These are phyloP conservation scores for Galemys pyrenaicus DNA, from an alignment of 2,113 vertebrate genomes.

Conservation along the genomic window DNA sequence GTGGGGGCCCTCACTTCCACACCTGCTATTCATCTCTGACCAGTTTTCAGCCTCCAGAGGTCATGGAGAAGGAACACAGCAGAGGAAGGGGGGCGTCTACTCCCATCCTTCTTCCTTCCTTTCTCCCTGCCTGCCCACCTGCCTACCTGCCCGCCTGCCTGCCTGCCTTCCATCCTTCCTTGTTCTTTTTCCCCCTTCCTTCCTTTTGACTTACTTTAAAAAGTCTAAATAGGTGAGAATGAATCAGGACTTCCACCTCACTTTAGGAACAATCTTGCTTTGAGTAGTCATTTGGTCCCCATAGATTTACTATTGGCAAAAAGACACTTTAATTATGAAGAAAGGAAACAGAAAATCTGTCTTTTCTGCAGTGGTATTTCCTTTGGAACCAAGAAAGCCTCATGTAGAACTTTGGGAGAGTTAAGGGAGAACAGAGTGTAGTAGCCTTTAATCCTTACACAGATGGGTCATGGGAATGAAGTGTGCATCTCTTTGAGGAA, in stretches of 20 bases:
- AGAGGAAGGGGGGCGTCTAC: no score
- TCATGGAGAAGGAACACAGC: neutral
- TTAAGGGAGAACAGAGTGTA: neutral
- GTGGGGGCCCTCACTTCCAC: neutral
- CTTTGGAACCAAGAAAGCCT: neutral
- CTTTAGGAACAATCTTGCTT: neutral
- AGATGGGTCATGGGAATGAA: neutral
- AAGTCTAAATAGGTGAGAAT: conserved; percentile 20
- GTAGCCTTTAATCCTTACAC: neutral
- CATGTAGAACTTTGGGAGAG: neutral
- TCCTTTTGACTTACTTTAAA: neutral
- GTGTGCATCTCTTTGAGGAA: neutral
- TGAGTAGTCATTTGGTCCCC: neutral
- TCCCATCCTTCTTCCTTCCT: neutral
- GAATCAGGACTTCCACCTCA: neutral
- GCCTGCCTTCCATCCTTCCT: neutral
- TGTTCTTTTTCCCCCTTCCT: neutral
- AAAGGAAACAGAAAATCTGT: conserved; percentile 39
- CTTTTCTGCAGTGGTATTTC: neutral
- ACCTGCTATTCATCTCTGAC: neutral
- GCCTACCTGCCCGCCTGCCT: neutral
- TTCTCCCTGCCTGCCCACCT: neutral
- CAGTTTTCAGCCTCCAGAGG: no score
- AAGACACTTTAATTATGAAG: neutral
- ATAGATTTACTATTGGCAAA: conserved; percentile 17